Evolutionary conservation across 2,113 vertebrate genomes (phyloP), one percentile per base, ranked within the genome.

Genomic region (Thinocorus orbignyianus): DNA sequence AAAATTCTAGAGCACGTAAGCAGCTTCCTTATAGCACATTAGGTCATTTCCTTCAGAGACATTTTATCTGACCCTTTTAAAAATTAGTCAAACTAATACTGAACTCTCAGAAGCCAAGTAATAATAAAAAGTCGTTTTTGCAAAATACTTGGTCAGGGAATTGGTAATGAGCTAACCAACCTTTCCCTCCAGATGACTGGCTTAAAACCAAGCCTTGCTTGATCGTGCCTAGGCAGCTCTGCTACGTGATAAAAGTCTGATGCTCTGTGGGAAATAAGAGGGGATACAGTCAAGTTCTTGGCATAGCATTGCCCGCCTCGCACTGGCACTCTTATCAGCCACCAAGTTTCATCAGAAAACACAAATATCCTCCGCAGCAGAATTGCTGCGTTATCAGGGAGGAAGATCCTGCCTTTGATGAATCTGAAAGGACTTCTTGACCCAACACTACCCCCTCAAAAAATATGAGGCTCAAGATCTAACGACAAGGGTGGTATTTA

Each of bases 21-120:
- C 95, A 82, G 92, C 76, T 97, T 97, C 93, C 96, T 96, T 91
- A 86, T 64, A 94, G 88, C 51, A 79, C 79, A 86, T 96, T 88
- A 94, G 79, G 69, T 96, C 86, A 97, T 94, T 97, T 97, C 96
- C 95, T 96, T 91, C 78, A 48, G 31, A 96, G 77, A 64, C 37
- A 89, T 76, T 93, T 96, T 89, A 94, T 89, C 83, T 87, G 88
- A 90, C 17, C 42, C 82, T 71, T 86, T 39, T 39, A 81, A 95
- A 96, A 89, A 92, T 85, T 58, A 90, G 86, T 81, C 92, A 76
- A 92, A 85, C 60, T 66, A 73, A 93, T 85, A 92, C 76, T 93
- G 80, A 64, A 81, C 37, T 83, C 77, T 94, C 65, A 37, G 39
- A 52, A 88, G 91, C 80, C 88, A 95, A 86, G 42, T 39, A 84